Conservation (phyloP, 2,797 vertebrate genomes). For the Perodicticus potto region DNA sequence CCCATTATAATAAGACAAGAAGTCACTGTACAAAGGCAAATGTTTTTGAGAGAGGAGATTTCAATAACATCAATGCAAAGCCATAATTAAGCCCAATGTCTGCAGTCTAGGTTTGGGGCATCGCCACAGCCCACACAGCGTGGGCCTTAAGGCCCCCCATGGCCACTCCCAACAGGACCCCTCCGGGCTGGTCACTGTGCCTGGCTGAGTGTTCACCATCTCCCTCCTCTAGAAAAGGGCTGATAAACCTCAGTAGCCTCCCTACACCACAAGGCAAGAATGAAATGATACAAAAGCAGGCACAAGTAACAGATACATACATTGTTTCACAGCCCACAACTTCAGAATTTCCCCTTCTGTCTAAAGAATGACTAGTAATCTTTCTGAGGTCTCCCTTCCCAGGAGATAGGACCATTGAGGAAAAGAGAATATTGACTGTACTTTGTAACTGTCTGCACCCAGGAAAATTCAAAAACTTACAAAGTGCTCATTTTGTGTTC, state of each 20-base stretch:
- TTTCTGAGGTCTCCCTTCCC: not conserved
- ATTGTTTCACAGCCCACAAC: not conserved
- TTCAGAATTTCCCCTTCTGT: not conserved
- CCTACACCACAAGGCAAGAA: not conserved
- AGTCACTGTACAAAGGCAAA: not conserved
- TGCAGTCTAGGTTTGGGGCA: not conserved
- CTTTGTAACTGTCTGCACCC: not conserved
- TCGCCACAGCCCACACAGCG: not conserved
- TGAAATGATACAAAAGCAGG: not conserved
- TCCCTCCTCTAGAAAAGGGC: not conserved
- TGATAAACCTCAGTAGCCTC: not conserved
- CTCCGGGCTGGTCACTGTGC: accelerated
- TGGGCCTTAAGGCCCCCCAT: not conserved
- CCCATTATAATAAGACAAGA: constrained; percentile 9
- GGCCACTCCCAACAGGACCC: not conserved
- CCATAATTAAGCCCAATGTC: not conserved
- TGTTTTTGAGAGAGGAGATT: not conserved
- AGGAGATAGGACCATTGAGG: not conserved
- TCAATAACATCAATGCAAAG: not conserved
- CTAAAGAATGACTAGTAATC: not conserved
- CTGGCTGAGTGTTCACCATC: not conserved
- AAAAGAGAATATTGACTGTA: not conserved
- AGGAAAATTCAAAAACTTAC: not conserved
- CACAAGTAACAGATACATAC: not conserved
- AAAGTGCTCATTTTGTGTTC: constrained; percentile 16